phyloP scores from a whole-genome alignment of 1,140 invertebrate species.

The Theocolax elegans region DNA sequence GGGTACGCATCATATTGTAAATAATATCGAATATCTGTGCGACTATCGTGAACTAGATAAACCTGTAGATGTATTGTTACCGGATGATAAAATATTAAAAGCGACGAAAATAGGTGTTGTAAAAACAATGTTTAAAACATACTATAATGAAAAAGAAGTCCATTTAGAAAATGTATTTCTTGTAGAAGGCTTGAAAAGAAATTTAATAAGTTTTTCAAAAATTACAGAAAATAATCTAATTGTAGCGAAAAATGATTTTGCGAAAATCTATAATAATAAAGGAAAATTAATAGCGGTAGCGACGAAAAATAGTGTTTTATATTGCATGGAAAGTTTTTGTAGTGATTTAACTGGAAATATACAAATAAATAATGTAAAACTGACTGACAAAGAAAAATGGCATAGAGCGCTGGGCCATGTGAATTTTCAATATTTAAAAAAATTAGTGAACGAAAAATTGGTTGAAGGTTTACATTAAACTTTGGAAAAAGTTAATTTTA shows the following conservation, averaged over 20 bases:
- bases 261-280: conserved; percentile 40
- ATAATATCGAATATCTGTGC: conserved; percentile 27
- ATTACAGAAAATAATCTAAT: conserved; percentile 30
- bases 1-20: conserved; percentile 42
- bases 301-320: conserved; percentile 37
- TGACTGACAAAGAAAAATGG: conserved; percentile 11
- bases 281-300: conserved; percentile 32
- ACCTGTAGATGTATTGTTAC: conserved; percentile 39
- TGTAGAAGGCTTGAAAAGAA: conserved; percentile 37
- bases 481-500: not conserved
- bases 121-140: conserved; percentile 32
- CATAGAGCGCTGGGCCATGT: conserved; percentile 18
- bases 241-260: conserved; percentile 17
- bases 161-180: conserved; percentile 38
- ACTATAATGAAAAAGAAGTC: conserved; percentile 18
- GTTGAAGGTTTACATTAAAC: not conserved
- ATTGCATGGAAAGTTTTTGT: conserved; percentile 32
- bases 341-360: not conserved
- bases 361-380: not conserved
- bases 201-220: conserved; percentile 38
- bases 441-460: not conserved
- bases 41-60: conserved; percentile 22
- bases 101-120: conserved; percentile 41
- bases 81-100: conserved; percentile 40
- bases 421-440: conserved; percentile 20